Conservation (phyloP, 2,113 vertebrate genomes). For the Prochilodus magdalenae region DNA sequence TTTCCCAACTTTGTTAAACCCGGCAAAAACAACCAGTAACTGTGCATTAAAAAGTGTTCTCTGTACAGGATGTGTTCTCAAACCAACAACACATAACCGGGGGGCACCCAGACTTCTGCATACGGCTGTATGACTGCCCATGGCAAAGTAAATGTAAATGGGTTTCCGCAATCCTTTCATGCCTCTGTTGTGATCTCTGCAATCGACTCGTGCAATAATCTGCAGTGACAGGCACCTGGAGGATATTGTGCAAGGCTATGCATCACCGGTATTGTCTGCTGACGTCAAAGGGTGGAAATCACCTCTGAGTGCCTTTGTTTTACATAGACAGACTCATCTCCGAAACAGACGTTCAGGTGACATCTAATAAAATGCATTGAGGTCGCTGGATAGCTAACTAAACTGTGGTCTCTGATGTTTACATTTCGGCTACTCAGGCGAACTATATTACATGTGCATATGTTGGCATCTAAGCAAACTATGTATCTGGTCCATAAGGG, state of each 20-base stretch:
- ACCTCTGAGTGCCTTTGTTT: constrained; percentile 1
- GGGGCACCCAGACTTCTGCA: too few relatives aligned
- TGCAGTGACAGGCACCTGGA: neutral
- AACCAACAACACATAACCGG: too few relatives aligned
- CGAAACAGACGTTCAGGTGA: neutral
- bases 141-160: neutral
- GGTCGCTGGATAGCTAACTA: too few relatives aligned
- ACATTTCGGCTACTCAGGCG: too few relatives aligned
- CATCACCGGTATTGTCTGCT: neutral
- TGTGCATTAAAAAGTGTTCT: too few relatives aligned
- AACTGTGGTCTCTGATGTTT: too few relatives aligned
- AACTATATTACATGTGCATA: too few relatives aligned
- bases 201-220: constrained; percentile 11
- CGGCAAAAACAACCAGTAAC: too few relatives aligned
- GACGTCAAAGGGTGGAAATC: neutral
- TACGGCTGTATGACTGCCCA: neutral
- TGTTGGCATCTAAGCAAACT: too few relatives aligned
- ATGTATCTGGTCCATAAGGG: too few relatives aligned
- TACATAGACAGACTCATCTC: neutral
- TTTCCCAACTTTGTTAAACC: too few relatives aligned
- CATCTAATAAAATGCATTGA: neutral
- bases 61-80: too few relatives aligned
- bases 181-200: constrained; percentile 12
- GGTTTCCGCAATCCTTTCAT: neutral
- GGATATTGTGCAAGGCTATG: constrained; percentile 31